Base-by-base conservation (phyloP, 2,797 vertebrate species). In the Malacoctenus gilli region DNA sequence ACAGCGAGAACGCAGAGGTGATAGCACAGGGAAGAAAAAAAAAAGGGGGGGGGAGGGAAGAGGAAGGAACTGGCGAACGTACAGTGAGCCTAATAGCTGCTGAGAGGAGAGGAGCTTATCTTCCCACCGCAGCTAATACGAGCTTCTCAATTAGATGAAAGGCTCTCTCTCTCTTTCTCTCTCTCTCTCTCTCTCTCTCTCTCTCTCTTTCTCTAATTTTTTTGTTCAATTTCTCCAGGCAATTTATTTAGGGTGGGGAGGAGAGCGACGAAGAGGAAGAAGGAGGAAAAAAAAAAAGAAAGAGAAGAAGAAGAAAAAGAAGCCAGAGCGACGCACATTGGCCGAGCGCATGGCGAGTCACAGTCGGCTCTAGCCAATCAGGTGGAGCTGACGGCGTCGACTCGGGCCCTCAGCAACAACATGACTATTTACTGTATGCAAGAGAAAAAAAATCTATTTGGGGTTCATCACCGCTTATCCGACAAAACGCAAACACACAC, bases 361-460 rank as follows among this genome's bases (percentile, higher is more conserved):
- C 37, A 59, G 75, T 43, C 9, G 3, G 61, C 59, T 67, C 28
- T 73, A 82, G 60, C 90, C 89, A 90, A 90, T 90, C 73, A 80
- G 76, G 68, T 2, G 28, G 37, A 54, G 72, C 77, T 72, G 59
- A 72, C 78, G 55, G 79, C 68, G 38, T 79, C 73, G 75, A 86
- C 77, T 78, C 75, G 78, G 85, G 86, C 68, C 87, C 89, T 89
- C 86, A 89, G 90, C 89, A 92, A 92, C 90, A 91, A 87, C 87
- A 80, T 37, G 75, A 73, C 78, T 85, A 83, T 86, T 82, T 85
- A 87, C 83, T 85, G 68, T 84, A 71, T 61, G 77, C 80, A 72
- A 71, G 68, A 62, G 61, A 40, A 66, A 63, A 42, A 65, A 62
- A 74, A 72, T 62, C 70, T 75, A 66, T 63, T 56, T 69, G 59